These are phyloP conservation scores for Myotis findleyi DNA, from an alignment of 2,797 vertebrate species.

Conservation along the genomic window DNA sequence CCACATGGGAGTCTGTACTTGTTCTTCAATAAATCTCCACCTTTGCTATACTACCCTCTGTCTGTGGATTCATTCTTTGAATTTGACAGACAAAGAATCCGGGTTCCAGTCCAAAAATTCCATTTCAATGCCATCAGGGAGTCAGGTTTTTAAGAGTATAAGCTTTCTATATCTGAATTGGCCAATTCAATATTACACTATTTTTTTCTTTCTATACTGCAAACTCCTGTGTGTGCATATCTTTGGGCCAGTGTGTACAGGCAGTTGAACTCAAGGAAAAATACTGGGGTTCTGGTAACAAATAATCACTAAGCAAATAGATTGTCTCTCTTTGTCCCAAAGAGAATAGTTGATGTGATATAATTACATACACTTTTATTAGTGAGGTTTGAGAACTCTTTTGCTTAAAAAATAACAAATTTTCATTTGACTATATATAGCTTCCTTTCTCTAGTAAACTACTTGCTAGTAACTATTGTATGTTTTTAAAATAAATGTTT, in stretches of 20 bases:
- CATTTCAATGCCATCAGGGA: background rate
- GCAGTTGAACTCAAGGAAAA: background rate
- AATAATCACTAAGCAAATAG: constrained; percentile 7
- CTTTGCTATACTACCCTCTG: too few species aligned
- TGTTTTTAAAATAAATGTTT: background rate
- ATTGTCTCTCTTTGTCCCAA: constrained; percentile 19
- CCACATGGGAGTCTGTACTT: too few species aligned
- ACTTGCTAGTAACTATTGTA: background rate
- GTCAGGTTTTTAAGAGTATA: background rate
- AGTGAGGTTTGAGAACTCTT: background rate
- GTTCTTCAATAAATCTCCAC: too few species aligned
- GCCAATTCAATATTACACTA: background rate
- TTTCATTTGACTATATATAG: background rate
- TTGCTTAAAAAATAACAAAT: background rate
- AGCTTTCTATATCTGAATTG: background rate
- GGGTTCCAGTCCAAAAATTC: too few species aligned
- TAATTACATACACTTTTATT: background rate
- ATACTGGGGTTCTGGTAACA: background rate
- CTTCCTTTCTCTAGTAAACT: background rate
- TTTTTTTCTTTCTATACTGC: background rate
- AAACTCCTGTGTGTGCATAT: background rate
- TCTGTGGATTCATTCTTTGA: too few species aligned
- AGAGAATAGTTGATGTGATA: background rate
- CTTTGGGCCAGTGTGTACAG: background rate
- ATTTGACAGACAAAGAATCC: too few species aligned